Base-by-base conservation (phyloP, 2,797 vertebrate genomes). In the Eupleurogrammus muticus region DNA sequence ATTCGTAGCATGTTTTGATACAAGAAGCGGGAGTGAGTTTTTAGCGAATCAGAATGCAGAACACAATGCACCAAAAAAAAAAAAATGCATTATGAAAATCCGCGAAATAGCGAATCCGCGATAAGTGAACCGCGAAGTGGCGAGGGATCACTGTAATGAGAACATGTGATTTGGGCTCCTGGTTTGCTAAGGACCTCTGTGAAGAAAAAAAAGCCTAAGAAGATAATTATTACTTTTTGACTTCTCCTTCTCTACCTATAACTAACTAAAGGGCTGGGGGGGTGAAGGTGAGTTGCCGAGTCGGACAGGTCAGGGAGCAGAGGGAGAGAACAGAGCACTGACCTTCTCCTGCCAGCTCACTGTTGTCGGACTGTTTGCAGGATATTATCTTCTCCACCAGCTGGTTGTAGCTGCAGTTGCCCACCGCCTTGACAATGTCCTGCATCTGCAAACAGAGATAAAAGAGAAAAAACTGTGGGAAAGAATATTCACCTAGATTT, bases 331-430 rank as follows among this genome's bases (percentile, higher is more conserved):
- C 38, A 47, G 9, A 64, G 53, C 34, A 86, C 95, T 87, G 87
- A 99, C 98, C 98, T 96, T 99, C 97, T 57, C 97, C 97, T 86
- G 97, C 96, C 86, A 97, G 93, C 89, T 97, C 96, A 65, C 97
- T 98, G 91, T 91, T 97, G 80, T 97, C 96, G 0, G 98, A 99
- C 89, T 99, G 97, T 84, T 99, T 99, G 92, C 96, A 99, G 80
- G 94, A 97, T 90, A 99, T 99, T 9, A 99, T 98, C 93, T 99
- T 99, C 95, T 99, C 98, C 69, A 99, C 98, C 79, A 99, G 93
- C 89, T 99, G 98, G 93, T 99, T 99, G 90, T 99, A 99, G 91
- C 98, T 99, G 95, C 98, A 99, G 93, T 97, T 97, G 79, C 97
- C 97, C 87, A 99, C 97, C 62, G 97, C 97, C 91, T 96, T 98